Evolutionary conservation across 2,888 invertebrate genomes (phyloP), one percentile per base, ranked within the genome.

Genomic region (Drosophila longiperda): DNA sequence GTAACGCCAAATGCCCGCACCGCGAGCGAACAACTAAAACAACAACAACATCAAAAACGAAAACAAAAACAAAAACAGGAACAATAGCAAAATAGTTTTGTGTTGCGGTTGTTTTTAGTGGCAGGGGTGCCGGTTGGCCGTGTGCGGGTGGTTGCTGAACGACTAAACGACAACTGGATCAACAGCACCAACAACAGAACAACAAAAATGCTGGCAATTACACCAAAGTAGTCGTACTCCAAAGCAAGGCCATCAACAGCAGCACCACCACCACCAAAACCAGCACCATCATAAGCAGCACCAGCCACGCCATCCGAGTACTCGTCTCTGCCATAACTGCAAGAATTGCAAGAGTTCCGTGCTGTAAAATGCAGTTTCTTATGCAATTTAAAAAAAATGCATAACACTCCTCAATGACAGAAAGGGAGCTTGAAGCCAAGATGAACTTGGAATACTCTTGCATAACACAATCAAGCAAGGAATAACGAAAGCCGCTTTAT

Each of bases 41-140:
- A 73, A 34, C 59, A 73, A 34, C 60, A 48, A 58, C 66, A 75
- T 49, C 36, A 59, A 67, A 50, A 73, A 69, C 68, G 65, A 75
- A 89, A 87, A 67, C 73, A 57, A 70, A 76, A 90, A 90, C 54
- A 62, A 7, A 57, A 57, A 58, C 40, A 59, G 66, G 55, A 78
- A 80, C 68, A 75, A 75, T 49, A 70, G 82, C 80, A 90, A 87
- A 87, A 87, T 87, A 90, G 90, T 87, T 87, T 87, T 87, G 87
- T 89, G 87, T 89, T 89, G 90, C 75, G 89, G 89, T 90, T 80
- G 87, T 75, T 89, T 89, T 90, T 76, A 80, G 87, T 83, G 75
- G 83, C 75, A 34, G 42, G 26, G 26, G 26, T 26, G 26, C 2
- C 26, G 26, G 26, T 1, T 1, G 26, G 26, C n/a, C n/a, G n/a